Conservation (phyloP, 2,888 invertebrate species). For the Cerastoderma edule region DNA sequence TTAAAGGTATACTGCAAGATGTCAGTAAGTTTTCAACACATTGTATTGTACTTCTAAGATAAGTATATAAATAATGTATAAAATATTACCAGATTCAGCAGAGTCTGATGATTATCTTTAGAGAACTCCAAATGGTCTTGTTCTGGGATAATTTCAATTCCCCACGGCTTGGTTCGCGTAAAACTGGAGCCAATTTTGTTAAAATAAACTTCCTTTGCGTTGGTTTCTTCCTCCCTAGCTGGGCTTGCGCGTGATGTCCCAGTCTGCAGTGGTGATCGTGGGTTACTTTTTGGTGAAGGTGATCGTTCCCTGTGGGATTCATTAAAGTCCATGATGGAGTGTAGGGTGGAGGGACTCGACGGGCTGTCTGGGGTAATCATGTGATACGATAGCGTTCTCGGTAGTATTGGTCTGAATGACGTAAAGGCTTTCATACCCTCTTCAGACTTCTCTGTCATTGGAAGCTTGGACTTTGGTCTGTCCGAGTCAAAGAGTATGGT, state of each 20-base stretch:
- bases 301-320: conserved; percentile 61
- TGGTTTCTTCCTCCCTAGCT: conserved; percentile 79
- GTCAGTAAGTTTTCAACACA: too few relatives aligned
- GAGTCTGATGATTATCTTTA: conserved; percentile 78
- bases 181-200: conserved; percentile 96
- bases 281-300: conserved; percentile 58
- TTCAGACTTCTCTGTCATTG: conserved; percentile 73
- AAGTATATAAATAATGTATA: too few relatives aligned
- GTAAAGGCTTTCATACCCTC: conserved; percentile 83
- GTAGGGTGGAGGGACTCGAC: conserved; percentile 54
- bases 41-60: too few relatives aligned
- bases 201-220: conserved; percentile 94
- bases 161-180: conserved; percentile 79
- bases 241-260: conserved; percentile 27
- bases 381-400: conserved; percentile 91
- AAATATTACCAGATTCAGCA: conserved; percentile 82
- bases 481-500: conserved; percentile 84
- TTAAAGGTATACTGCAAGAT: too few relatives aligned
- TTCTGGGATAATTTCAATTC: conserved; percentile 79
- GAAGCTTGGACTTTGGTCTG: conserved; percentile 34
- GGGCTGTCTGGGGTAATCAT: conserved; percentile 72
- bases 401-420: conserved; percentile 92
- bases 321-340: conserved; percentile 43
- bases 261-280: conserved; percentile 42
- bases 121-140: conserved; percentile 80